Evolutionary conservation across 2,888 invertebrate genomes (phyloP), one percentile per base, ranked within the genome.

Genomic region (Catonia carolina): DNA sequence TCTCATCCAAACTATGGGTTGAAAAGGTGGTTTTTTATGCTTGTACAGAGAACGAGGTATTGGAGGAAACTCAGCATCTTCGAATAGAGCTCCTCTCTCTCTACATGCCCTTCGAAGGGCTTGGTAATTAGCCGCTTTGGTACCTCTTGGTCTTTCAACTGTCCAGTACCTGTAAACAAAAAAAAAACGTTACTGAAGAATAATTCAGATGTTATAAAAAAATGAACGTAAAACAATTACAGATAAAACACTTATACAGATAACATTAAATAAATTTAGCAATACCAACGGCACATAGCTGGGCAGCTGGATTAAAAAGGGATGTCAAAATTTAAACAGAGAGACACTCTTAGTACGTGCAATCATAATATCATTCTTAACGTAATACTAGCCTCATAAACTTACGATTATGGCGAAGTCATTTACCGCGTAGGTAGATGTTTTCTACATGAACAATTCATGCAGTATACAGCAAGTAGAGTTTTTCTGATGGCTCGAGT

Each of bases 1-100:
- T 62, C 85, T 72, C 76, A 79, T 76, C 85, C 84, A 85, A 39
- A 77, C 75, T 62, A 82, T 75, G 6, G 78, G 78, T 61, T 75
- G 75, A 14, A 77, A 67, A n/a, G 76, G 70, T 14, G 78, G 75
- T 64, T 78, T 81, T 71, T 76, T 78, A 71, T 75, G 77, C 66
- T 74, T 76, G 68, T 74, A 78, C 33, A 83, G 73, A 18, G 80
- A 73, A 66, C 76, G 74, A 47, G 77, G 73, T 15, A 73, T 71
- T 2, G 81, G 75, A 12, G 77, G 78, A 70, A 83, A 83, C 64
- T 81, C 80, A 0, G 77, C 72, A 71, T 84, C 84, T 68, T 81
- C 81, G 71, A 78, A 83, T 17, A 81, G 71, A 14, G 75, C 69
- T 1, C 80, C 80, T 54, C 77, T 67, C 65, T 81, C 79, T 60